Evolutionary conservation across 2,797 vertebrate genomes (phyloP), one percentile per base, ranked within the genome.

Genomic region (Moxostoma hubbsi): DNA sequence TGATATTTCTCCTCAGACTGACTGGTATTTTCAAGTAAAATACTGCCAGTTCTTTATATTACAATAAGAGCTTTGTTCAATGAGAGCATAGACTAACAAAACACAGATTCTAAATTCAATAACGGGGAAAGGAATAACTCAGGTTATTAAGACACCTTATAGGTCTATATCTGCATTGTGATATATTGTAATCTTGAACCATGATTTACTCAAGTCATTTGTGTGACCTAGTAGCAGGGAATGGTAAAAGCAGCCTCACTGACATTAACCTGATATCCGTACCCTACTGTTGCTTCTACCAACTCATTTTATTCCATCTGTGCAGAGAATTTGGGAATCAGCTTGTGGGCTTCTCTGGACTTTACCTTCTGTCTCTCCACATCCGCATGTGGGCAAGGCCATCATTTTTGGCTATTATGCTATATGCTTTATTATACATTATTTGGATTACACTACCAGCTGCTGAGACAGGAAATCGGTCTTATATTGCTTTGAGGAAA

Each of bases 401-500:
- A 75, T 85, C 78, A 83, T 85, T 84, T 85, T 85, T 84, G 69
- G 64, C 78, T 79, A 70, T 83, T 77, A 70, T 76, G 75, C 75
- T 74, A 66, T 81, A 24, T 24, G 75, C 75, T 74, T 68, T 81
- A 24, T 24, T 24, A 24, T 24, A 82, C 86, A 66, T 79, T 63
- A 80, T 77, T 83, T 68, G 62, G 81, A 84, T 85, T 90, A 86
- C 79, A 85, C 79, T 59, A 81, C 61, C 81, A 89, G 82, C 86
- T 85, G 79, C 83, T 84, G 70, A 72, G 75, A 80, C 79, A 82
- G 82, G 86, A 89, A 84, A 87, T 76, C 55, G 8, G 12, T 87
- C 86, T 85, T 85, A 86, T 80, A 86, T 69, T 49, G 45, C 86
- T 89, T 75, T 65, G 49, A 83, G 81, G 76, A 89, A 83, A 86